A percentile compares a stretch with the other conserved stretches of the same genome.
Evolutionary conservation across 2,888 invertebrate genomes (phyloP).

Genomic region (Eugnorisma glareosa): DNA sequence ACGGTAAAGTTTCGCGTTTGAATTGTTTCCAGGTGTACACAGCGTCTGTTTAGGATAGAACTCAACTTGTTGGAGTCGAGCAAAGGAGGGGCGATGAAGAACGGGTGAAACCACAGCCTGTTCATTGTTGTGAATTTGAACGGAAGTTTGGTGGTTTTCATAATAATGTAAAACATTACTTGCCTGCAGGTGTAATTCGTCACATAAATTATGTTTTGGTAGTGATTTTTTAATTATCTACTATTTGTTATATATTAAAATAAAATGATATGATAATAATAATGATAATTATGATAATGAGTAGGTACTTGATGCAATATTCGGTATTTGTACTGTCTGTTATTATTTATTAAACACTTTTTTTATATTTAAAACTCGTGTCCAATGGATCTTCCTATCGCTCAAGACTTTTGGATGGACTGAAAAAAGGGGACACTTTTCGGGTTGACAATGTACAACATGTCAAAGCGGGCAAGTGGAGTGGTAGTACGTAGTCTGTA

Average conservation of each 20-base stretch:
- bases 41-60: conserved; percentile 34
- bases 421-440: not conserved
- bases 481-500: not conserved
- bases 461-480: not conserved
- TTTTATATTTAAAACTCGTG: not conserved
- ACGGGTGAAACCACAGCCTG: conserved; percentile 3
- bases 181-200: too few relatives aligned
- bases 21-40: conserved; percentile 36
- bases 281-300: too few relatives aligned
- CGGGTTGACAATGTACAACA: not conserved
- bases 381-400: not conserved
- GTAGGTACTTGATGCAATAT: not conserved
- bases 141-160: conserved; percentile 17
- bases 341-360: not conserved
- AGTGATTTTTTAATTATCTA: not conserved
- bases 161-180: not conserved
- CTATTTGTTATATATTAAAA: not conserved
- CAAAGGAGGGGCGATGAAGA: not conserved
- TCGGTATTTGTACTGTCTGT: not conserved
- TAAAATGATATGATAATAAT: too few relatives aligned
- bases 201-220: not conserved
- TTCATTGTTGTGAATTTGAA: conserved; percentile 13
- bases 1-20: conserved; percentile 25
- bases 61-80: conserved; percentile 31
- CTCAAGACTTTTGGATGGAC: not conserved